phyloP scores from a whole-genome alignment of 2,113 vertebrate species.

The Cinclus mexicanus region DNA sequence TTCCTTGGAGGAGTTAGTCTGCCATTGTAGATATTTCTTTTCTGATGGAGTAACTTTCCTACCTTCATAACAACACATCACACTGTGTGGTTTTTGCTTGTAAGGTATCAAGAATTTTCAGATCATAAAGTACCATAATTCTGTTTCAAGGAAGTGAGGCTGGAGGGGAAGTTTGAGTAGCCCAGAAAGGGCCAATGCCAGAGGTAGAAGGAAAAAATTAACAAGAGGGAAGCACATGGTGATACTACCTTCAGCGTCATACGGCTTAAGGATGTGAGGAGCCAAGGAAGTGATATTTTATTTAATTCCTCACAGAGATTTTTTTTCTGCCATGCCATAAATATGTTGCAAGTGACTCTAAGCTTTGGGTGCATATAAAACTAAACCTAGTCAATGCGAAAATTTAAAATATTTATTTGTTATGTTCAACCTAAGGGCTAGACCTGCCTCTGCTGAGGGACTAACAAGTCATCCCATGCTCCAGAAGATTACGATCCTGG shows the following conservation, averaged over 20 bases:
- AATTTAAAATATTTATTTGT: not conserved
- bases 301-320: not conserved
- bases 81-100: not conserved
- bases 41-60: not conserved
- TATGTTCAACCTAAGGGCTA: not conserved
- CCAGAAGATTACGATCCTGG: not conserved
- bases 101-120: not conserved
- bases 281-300: not conserved
- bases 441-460: not conserved
- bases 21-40: not conserved
- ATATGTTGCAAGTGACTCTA: not conserved
- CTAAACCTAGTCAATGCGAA: not conserved
- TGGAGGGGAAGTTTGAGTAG: not conserved
- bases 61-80: not conserved
- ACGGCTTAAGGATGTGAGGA: rapidly evolving
- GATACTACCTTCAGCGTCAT: not conserved
- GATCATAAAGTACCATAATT: not conserved
- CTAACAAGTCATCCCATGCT: not conserved
- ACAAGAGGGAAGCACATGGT: not conserved
- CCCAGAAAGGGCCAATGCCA: not conserved
- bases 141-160: not conserved
- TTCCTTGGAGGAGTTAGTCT: not conserved
- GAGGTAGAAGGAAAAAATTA: not conserved
- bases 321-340: not conserved
- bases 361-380: not conserved